Percentiles rank a stretch among this genome's conserved stretches.
Evolutionary conservation across 1,140 invertebrate species (phyloP).

Genomic region (Drosophila repletoides): DNA sequence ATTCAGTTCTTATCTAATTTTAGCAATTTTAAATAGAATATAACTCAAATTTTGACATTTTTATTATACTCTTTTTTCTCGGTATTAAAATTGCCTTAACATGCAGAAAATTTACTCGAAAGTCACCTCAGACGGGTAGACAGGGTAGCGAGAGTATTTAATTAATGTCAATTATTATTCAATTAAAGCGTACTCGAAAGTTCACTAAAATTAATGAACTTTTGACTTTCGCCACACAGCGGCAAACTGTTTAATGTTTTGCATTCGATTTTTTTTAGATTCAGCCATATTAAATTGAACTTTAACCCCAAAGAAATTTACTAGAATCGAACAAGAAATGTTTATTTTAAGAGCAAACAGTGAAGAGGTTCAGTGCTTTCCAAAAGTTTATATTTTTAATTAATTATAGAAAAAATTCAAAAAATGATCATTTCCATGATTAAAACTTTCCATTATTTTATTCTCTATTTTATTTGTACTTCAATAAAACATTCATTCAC

Average conservation of each 20-base stretch:
- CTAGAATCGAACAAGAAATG: neutral
- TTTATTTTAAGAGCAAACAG: too few relatives aligned
- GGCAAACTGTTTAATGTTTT: constrained; percentile 31
- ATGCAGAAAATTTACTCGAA: constrained; percentile 10
- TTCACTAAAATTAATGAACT: constrained; percentile 57
- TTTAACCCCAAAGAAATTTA: neutral
- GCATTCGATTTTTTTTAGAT: too few relatives aligned
- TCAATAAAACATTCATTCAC: too few relatives aligned
- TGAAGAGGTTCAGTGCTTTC: too few relatives aligned
- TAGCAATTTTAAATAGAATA: too few relatives aligned
- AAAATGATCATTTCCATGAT: neutral
- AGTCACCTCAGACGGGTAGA: constrained; percentile 31
- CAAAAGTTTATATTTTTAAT: too few relatives aligned
- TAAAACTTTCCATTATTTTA: too few relatives aligned
- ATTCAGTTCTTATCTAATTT: too few relatives aligned
- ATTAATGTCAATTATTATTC: constrained; percentile 79
- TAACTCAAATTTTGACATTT: too few relatives aligned
- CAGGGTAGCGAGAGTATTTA: constrained; percentile 31
- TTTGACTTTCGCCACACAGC: constrained; percentile 26
- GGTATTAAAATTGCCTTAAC: too few relatives aligned
- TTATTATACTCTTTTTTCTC: neutral
- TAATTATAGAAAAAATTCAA: neutral
- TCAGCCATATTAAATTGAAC: constrained; percentile 28
- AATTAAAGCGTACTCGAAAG: constrained; percentile 65
- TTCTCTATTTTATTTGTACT: too few relatives aligned